Evolutionary conservation across 2,113 vertebrate genomes (phyloP).

Genomic region (Sceloporus tristichus): DNA sequence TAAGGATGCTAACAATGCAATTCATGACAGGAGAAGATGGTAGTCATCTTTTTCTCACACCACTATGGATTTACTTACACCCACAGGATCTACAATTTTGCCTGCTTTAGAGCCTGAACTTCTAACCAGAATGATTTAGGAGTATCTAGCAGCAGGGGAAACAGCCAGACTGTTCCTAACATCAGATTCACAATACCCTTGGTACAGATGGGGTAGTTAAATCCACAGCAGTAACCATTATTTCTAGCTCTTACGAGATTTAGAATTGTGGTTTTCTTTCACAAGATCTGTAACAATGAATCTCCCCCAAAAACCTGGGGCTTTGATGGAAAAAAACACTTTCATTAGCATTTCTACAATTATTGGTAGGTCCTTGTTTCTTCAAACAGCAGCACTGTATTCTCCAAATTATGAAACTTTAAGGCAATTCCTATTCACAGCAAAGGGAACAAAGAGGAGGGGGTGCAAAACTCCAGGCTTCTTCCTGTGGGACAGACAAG

Average conservation of each 20-base stretch:
- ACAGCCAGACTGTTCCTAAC: not conserved
- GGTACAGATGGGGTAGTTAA: not conserved
- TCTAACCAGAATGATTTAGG: not conserved
- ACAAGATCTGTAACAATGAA: slow-evolving; percentile 45
- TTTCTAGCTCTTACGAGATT: slow-evolving; percentile 22
- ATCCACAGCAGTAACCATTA: slow-evolving; percentile 18
- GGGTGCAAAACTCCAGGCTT: slow-evolving; percentile 64
- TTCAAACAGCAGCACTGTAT: slow-evolving; percentile 60
- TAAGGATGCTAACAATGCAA: slow-evolving; percentile 55
- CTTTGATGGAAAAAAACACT: slow-evolving; percentile 52
- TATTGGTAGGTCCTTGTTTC: slow-evolving; percentile 63
- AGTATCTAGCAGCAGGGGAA: not conserved
- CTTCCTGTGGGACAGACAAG: slow-evolving; percentile 69
- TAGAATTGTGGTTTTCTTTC: slow-evolving; percentile 24
- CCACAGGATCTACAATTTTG: not conserved
- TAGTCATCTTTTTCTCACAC: slow-evolving; percentile 39
- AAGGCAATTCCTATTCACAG: slow-evolving; percentile 72
- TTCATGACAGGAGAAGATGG: slow-evolving; percentile 35
- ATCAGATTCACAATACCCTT: not conserved
- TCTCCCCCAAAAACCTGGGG: slow-evolving; percentile 59
- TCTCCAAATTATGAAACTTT: slow-evolving; percentile 70
- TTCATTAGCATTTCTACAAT: slow-evolving; percentile 53
- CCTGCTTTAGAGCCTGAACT: not conserved
- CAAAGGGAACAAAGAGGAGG: slow-evolving; percentile 60
- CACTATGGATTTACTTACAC: slow-evolving; percentile 28